Percentiles rank a stretch among this genome's conserved stretches.
Evolutionary conservation across 2,797 vertebrate species (phyloP).

Genomic region (Dallia pectoralis): DNA sequence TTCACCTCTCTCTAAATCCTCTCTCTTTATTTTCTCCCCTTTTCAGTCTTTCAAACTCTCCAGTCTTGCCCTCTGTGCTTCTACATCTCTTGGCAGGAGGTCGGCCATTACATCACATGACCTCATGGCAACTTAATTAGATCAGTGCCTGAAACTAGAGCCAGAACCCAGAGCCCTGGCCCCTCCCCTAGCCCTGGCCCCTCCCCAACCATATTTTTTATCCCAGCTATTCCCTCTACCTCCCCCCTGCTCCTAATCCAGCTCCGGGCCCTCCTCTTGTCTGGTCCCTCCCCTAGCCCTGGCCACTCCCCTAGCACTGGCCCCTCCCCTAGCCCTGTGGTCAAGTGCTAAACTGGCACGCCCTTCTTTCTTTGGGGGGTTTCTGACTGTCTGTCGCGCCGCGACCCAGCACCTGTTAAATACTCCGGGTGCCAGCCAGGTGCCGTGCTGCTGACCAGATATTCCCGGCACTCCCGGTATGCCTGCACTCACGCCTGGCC

Average conservation of each 20-base stretch:
- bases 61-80: background rate
- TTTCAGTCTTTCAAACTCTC: background rate
- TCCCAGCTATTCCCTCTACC: too few species aligned
- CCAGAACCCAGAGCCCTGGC: conserved; percentile 17
- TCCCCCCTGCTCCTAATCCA: conserved; percentile 27
- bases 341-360: conserved; percentile 4
- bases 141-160: conserved; percentile 8
- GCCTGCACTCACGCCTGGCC: background rate
- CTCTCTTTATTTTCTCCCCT: conserved; percentile 2
- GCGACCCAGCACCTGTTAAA: conserved; percentile 28
- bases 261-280: conserved; percentile 12
- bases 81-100: background rate
- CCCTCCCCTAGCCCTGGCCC: conserved; percentile 14
- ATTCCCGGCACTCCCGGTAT: conserved; percentile 24
- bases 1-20: conserved; percentile 6
- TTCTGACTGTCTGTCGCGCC: conserved; percentile 33
- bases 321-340: background rate
- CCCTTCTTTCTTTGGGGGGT: conserved; percentile 5
- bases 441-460: conserved; percentile 54
- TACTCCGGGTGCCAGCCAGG: conserved; percentile 38
- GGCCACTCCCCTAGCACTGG: conserved; percentile 22
- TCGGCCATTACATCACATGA: background rate
- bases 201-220: too few species aligned
- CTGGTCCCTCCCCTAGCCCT: conserved; percentile 20
- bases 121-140: conserved; percentile 1